Evolutionary conservation across 2,113 vertebrate genomes (phyloP), one percentile per base, ranked within the genome.

Genomic region (Neolamprologus brichardi): DNA sequence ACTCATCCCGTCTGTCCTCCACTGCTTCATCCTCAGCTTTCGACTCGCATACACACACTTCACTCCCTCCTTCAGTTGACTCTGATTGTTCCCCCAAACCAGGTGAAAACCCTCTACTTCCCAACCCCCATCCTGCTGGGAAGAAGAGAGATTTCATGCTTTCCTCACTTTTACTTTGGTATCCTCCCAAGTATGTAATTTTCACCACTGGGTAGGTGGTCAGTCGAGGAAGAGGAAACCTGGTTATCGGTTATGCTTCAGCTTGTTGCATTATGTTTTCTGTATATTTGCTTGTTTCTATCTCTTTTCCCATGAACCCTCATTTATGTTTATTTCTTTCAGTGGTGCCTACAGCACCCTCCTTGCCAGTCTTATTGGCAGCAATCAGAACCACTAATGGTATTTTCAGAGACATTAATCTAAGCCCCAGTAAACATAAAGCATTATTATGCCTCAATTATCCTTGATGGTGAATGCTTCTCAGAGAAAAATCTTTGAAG

Each of bases 341-440:
- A 17, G 58, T 78, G 41, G 23, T 64, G 82, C 70, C 67, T 34
- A 67, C 84, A 84, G 79, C 44, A 12, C 51, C 82, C 84, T 88
- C 37, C 62, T 53, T 30, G 58, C 81, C 86, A 84, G 62, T 86
- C 83, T 88, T 51, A 52, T 60, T 83, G 84, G 58, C 91, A 87
- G 80, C 90, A 78, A 84, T 93, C 93, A 75, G 86, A 56, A 91
- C 92, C 89, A 89, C 92, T 89, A 91, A 93, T 91, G 85, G 87
- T 60, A 67, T 92, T 82, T 75, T 86, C 78, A 3, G 8, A 86
- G 81, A 91, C 91, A 87, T 92, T 92, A 82, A 89, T 94, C 92
- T 79, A 28, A 88, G 83, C 84, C 82, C 80, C 90, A 72, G 87
- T 93, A 92, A 91, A 89, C 91, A 89, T 79, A 82, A 91, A 85